Base-by-base conservation (phyloP, 2,888 invertebrate species). In the Acrobeloides nanus region DNA sequence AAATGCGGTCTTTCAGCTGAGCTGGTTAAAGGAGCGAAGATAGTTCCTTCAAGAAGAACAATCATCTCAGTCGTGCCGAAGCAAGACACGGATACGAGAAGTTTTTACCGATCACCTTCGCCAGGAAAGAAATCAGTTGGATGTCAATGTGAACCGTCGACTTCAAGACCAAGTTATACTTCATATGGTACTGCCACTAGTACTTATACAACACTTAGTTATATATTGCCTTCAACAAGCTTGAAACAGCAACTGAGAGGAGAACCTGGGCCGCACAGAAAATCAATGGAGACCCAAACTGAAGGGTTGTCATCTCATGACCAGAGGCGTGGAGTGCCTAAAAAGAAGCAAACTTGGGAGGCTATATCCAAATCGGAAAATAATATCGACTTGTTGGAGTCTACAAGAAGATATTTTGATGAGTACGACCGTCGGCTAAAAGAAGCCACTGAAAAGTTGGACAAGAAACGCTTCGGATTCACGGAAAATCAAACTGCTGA, bases 1-100 rank as follows among this genome's bases (percentile, higher is more conserved):
- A 65, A 65, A 27, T 73, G 73, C 49, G 43, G 49, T 10, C 57
- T 74, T 38, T 73, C 74, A 3, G 51, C 53, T 20, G 72, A 74
- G 27, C 50, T 74, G 20, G 50, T 71, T 8, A 49, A 49, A 10
- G 71, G 64, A 23, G 71, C 64, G 5, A 58, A 62, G 6, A 51
- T 71, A n/a, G 62, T 62, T 4, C 61, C 66, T 3, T 53, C 53
- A 38, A 52, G 47, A 20, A 50, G 23, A 27, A 23, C 23, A 17
- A n/a, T 33, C 10, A 20, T 24, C 18, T 23, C n/a, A n/a, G n/a
- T n/a, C n/a, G n/a, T n/a, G n/a, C n/a, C n/a, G n/a, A n/a, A n/a
- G n/a, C n/a, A n/a, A n/a, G n/a, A n/a, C n/a, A n/a, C n/a, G n/a
- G n/a, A n/a, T n/a, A n/a, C n/a, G n/a, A n/a, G n/a, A n/a, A n/a